Evolutionary conservation across 2,113 vertebrate genomes (phyloP), one percentile per base, ranked within the genome.

Genomic region (Sebastes schlegelii): DNA sequence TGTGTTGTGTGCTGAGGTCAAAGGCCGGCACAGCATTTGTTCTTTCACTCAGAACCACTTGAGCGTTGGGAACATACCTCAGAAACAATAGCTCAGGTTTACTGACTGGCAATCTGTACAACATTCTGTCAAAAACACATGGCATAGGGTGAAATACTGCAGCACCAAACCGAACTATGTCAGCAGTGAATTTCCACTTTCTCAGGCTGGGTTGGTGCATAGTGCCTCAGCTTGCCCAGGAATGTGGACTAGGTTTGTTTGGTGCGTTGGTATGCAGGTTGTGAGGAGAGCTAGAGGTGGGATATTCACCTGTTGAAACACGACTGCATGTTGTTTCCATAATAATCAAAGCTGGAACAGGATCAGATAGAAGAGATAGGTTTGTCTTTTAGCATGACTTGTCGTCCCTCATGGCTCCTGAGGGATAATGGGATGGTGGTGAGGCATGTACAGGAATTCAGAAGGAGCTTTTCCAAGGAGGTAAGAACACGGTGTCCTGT

Each of bases 301-400:
- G 6, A 2, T 17, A n/a, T 12, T 66, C 43, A 65, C 83, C 42
- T 84, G 89, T 76, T 55, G 10, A 11, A 74, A 82, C 87, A 88
- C 0, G 80, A 85, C 52, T 34, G 26, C 21, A 67, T 14, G 12
- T 82, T 10, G 0, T 34, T 64, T 61, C 13, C 52, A 45, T 61
- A 74, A 68, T 4, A 14, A 40, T 78, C 42, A 12, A 70, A 67
- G 46, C 21, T 40, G 16, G 34, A 51, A n/a, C 34, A 26, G 6
- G 11, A 72, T 84, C 61, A 70, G 49, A 66, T 23, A 8, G 66
- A 34, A 67, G 6, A 48, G 14, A 64, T 49, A 52, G 13, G 8
- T 34, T 10, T 49, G 46, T 72, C 17, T 51, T 3, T n/a, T 16
- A 10, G n/a, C 4, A 2, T 66, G 9, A 61, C 5, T 9, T 17